phyloP scores from a whole-genome alignment of 2,113 vertebrate genomes.

The Ciconia maguari region DNA sequence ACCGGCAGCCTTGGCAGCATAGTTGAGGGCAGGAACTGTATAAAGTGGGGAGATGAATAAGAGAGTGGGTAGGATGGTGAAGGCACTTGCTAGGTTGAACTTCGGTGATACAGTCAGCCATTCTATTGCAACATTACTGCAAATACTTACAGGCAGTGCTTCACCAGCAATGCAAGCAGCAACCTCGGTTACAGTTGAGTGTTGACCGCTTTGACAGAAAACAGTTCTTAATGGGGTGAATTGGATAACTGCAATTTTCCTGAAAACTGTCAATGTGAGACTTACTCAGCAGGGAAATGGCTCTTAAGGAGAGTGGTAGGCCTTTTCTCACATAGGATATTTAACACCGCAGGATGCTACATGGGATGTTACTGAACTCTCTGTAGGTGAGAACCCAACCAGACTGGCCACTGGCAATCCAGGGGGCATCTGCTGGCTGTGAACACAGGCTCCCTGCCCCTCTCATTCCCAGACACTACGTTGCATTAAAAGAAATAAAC shows the following conservation, averaged over 20 bases:
- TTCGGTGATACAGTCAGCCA: not conserved
- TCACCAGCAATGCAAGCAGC: not conserved
- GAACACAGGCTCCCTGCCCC: not conserved
- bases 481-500: not conserved
- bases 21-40: not conserved
- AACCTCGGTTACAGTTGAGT: not conserved
- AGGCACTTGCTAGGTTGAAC: not conserved
- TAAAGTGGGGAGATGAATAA: not conserved
- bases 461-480: not conserved
- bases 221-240: not conserved
- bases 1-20: not conserved
- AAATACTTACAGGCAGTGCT: not conserved
- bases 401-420: not conserved
- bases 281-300: not conserved
- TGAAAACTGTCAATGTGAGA: not conserved
- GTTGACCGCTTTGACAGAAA: not conserved
- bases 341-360: not conserved
- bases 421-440: not conserved
- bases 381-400: not conserved
- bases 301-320: not conserved
- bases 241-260: not conserved
- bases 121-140: not conserved
- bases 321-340: not conserved
- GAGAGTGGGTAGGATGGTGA: fast-evolving
- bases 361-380: fast-evolving